These are phyloP conservation scores for Macroramphosus scolopax DNA, from an alignment of 2,797 vertebrate species.

Conservation along the genomic window DNA sequence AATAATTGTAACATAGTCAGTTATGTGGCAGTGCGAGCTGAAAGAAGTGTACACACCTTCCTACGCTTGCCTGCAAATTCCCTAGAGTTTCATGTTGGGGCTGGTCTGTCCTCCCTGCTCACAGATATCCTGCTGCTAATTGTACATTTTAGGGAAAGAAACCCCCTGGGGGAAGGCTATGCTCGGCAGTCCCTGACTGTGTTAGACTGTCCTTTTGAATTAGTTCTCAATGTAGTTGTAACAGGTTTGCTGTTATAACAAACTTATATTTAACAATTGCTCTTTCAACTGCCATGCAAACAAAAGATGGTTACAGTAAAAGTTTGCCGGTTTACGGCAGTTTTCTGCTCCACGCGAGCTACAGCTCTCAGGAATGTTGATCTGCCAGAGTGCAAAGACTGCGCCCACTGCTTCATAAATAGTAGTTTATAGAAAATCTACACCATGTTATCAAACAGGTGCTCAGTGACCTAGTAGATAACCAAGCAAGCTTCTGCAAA, in stretches of 20 bases:
- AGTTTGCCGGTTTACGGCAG: neutral
- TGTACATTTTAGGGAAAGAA: conserved; percentile 46
- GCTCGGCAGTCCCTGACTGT: conserved; percentile 17
- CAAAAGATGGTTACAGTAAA: neutral
- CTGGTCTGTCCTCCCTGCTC: conserved; percentile 36
- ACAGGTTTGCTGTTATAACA: neutral
- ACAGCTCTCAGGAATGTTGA: conserved; percentile 5
- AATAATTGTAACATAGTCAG: too few relatives aligned
- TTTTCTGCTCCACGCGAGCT: neutral
- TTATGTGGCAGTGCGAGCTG: neutral
- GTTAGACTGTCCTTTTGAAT: too few relatives aligned
- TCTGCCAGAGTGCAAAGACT: neutral
- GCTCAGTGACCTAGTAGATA: conserved; percentile 1
- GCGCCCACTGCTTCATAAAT: conserved; percentile 11
- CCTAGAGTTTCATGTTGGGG: conserved; percentile 57
- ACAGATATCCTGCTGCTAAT: conserved; percentile 34
- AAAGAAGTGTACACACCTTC: neutral
- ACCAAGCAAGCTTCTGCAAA: conserved; percentile 23
- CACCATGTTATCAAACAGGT: conserved; percentile 6
- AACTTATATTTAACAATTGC: conserved; percentile 1
- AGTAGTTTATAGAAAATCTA: conserved; percentile 2
- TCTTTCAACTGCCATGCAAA: neutral
- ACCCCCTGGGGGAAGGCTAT: conserved; percentile 16
- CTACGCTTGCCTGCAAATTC: conserved; percentile 36
- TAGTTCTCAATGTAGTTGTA: conserved; percentile 1